Evolutionary conservation across 1,140 invertebrate genomes (phyloP).

Genomic region (Rhynchophorus ferrugineus): DNA sequence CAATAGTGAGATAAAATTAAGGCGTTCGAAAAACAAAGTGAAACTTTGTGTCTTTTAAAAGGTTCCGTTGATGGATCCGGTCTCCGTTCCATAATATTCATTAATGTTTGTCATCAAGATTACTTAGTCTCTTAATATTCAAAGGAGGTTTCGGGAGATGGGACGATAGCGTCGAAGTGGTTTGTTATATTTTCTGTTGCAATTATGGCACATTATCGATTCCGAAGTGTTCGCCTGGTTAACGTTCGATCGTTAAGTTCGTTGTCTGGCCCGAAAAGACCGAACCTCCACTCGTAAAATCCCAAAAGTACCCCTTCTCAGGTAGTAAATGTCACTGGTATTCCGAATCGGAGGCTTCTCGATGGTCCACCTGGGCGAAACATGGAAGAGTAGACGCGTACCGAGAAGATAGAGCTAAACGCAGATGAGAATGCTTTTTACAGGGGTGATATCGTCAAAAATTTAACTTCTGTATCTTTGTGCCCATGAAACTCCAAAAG

Average conservation of each 20-base stretch:
- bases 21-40: too few species aligned
- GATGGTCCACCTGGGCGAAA: not conserved
- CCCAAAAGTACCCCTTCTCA: not conserved
- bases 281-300: not conserved
- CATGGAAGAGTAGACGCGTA: not conserved
- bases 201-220: not conserved
- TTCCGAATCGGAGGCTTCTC: not conserved
- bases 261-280: not conserved
- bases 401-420: not conserved
- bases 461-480: too few species aligned
- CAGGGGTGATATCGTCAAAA: too few species aligned
- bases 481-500: too few species aligned
- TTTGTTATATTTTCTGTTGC: not conserved
- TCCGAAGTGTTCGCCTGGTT: not conserved
- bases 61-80: too few species aligned
- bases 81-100: too few species aligned
- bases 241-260: not conserved
- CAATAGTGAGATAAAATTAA: too few species aligned
- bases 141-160: too few species aligned
- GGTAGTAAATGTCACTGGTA: not conserved
- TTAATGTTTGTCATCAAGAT: too few species aligned
- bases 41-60: too few species aligned
- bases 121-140: too few species aligned
- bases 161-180: too few species aligned
- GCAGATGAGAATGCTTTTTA: not conserved